These are phyloP conservation scores for Takifugu rubripes DNA, from an alignment of 2,797 vertebrate genomes.

Conservation along the genomic window DNA sequence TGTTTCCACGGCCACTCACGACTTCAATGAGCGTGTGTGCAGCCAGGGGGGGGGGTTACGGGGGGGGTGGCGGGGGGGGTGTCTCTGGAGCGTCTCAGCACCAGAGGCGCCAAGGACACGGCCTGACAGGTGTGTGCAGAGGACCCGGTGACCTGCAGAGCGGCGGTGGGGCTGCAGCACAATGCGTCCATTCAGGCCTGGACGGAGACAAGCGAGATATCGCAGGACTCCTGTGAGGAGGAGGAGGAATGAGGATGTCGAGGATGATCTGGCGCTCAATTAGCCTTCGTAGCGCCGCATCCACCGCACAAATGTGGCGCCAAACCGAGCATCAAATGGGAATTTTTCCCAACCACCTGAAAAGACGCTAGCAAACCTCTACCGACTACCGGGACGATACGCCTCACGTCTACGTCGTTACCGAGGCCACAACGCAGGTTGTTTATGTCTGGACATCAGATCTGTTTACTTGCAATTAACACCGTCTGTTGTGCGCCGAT, in stretches of 20 bases:
- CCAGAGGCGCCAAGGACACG: conserved; percentile 67
- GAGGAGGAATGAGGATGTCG: conserved; percentile 4
- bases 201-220: conserved; percentile 70
- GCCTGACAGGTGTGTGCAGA: conserved; percentile 74
- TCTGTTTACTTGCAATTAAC: too few species aligned
- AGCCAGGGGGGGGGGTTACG: conserved; percentile 17
- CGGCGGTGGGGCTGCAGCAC: conserved; percentile 48
- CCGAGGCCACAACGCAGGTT: too few species aligned
- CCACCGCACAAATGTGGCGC: too few species aligned
- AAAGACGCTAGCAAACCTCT: too few species aligned
- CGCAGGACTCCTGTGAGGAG: conserved; percentile 63
- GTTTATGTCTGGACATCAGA: too few species aligned
- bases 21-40: conserved; percentile 58
- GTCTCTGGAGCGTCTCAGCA: conserved; percentile 70
- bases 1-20: not conserved
- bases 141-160: conserved; percentile 49
- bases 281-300: too few species aligned
- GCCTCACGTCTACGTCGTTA: too few species aligned
- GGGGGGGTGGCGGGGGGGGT: not conserved
- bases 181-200: conserved; percentile 71
- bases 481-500: too few species aligned
- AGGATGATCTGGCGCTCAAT: too few species aligned
- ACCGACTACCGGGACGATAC: too few species aligned
- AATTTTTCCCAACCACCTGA: too few species aligned
- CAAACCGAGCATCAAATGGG: too few species aligned